phyloP scores from a whole-genome alignment of 2,113 vertebrate genomes.

The Tragelaphus buxtoni region DNA sequence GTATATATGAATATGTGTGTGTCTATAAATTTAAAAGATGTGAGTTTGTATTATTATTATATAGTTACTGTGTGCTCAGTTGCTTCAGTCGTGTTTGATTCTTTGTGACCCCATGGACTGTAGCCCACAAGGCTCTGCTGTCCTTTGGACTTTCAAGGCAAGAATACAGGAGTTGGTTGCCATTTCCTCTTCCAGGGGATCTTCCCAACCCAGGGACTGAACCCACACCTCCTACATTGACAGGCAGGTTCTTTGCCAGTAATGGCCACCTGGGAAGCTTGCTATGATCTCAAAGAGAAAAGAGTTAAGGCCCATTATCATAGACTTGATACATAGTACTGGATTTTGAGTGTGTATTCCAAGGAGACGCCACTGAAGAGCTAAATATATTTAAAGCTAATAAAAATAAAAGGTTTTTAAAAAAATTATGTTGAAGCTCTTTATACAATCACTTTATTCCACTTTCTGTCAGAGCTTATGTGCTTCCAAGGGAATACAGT shows the following conservation, averaged over 20 bases:
- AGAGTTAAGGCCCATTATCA: background rate
- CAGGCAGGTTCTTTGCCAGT: background rate
- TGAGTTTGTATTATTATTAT: background rate
- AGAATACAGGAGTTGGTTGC: background rate
- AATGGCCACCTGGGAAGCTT: background rate
- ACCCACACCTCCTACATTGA: background rate
- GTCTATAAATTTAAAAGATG: background rate
- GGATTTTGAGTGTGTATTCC: background rate
- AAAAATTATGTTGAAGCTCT: slow-evolving; percentile 17
- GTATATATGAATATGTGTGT: background rate
- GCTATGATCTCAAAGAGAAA: background rate
- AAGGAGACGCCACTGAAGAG: background rate
- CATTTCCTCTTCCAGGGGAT: background rate
- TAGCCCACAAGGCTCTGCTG: background rate
- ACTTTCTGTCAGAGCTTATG: slow-evolving; percentile 50
- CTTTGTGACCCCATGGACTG: background rate
- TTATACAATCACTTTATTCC: slow-evolving; percentile 20
- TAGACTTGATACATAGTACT: background rate
- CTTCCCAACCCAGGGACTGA: background rate
- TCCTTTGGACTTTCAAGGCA: background rate
- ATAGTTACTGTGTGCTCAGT: background rate
- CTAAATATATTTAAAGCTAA: slow-evolving; percentile 42
- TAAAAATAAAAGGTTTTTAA: slow-evolving; percentile 1
- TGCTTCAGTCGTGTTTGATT: background rate
- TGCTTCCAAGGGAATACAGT: slow-evolving; percentile 45